These are phyloP conservation scores for Rhyacophila brunnea DNA, from an alignment of 1,140 invertebrate species.

Conservation along the genomic window DNA sequence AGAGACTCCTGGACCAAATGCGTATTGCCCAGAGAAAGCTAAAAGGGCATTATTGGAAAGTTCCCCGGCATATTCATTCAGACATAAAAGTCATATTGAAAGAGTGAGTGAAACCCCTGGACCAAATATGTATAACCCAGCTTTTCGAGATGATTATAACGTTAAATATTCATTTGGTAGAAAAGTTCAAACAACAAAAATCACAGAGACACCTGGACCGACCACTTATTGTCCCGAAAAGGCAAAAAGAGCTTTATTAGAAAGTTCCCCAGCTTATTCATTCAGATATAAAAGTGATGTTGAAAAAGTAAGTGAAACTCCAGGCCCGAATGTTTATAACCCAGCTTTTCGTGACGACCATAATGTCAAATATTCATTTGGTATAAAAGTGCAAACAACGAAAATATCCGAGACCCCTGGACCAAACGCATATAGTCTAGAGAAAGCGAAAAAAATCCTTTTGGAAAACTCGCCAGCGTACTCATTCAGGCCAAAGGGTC, in stretches of 20 bases:
- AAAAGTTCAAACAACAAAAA: slow-evolving; percentile 43
- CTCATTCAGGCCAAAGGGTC: slow-evolving; percentile 48
- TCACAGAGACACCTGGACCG: slow-evolving; percentile 63
- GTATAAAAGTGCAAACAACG: slow-evolving; percentile 38
- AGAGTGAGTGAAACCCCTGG: slow-evolving; percentile 73
- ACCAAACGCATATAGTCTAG: slow-evolving; percentile 57
- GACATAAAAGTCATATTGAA: slow-evolving; percentile 56
- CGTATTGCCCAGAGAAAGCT: slow-evolving; percentile 62
- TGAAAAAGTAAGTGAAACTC: slow-evolving; percentile 52
- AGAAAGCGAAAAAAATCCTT: slow-evolving; percentile 62
- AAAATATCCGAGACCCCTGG: slow-evolving; percentile 49
- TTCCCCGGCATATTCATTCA: slow-evolving; percentile 54
- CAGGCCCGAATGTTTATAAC: slow-evolving; percentile 54
- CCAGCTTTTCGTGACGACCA: slow-evolving; percentile 53
- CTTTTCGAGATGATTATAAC: slow-evolving; percentile 57
- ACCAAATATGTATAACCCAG: slow-evolving; percentile 74
- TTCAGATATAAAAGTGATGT: slow-evolving; percentile 53
- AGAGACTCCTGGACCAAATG: slow-evolving; percentile 58
- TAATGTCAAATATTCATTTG: slow-evolving; percentile 48
- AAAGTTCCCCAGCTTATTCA: slow-evolving; percentile 54
- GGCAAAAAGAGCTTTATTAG: slow-evolving; percentile 56
- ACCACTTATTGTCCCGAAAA: slow-evolving; percentile 70
- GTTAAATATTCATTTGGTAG: slow-evolving; percentile 56
- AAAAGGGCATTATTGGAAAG: slow-evolving; percentile 55
- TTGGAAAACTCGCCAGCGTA: slow-evolving; percentile 43